Evolutionary conservation across 2,888 invertebrate genomes (phyloP), one percentile per base, ranked within the genome.

Genomic region (Salticus scenicus): DNA sequence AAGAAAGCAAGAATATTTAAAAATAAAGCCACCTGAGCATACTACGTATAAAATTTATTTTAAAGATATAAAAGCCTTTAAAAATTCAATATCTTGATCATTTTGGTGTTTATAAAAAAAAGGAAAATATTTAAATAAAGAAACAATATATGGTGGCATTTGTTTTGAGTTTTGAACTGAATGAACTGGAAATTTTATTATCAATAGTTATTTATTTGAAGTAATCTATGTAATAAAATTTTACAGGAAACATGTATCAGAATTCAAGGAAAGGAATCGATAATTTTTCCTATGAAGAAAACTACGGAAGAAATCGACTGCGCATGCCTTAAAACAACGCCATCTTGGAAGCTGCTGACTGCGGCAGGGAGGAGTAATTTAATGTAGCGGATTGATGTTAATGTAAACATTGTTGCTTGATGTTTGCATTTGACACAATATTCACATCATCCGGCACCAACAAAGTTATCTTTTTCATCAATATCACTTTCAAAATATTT

Each of bases 301-400:
- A 79, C 70, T 71, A 76, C 86, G 86, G 86, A 86, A 86, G 75
- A 79, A 75, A 57, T 80, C 70, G 51, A 80, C 47, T 80, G 86
- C 86, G 86, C 86, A 86, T 86, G 86, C 76, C 75, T 86, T 74
- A 86, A 76, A 76, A 80, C 86, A 79, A 86, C 86, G 86, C 86
- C 86, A 86, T 86, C 86, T 86, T 86, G 86, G 78, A 86, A 80
- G 86, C 80, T 86, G 66, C 79, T 85, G 64, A 80, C 75, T 86
- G 86, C 86, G 86, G 86, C 74, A 86, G 86, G 86, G 86, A 86
- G 86, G 86, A 86, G 86, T 80, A 86, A 76, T 76, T 79, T 86
- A 76, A 79, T 79, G 80, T 85, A 70, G 76, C 70, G 71, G 76
- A 78, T 69, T 12, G 69, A 72, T 63, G 63, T 86, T 80, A 79